These are phyloP conservation scores for Brachionus rubens DNA, from an alignment of 1,140 invertebrate genomes.

Conservation along the genomic window DNA sequence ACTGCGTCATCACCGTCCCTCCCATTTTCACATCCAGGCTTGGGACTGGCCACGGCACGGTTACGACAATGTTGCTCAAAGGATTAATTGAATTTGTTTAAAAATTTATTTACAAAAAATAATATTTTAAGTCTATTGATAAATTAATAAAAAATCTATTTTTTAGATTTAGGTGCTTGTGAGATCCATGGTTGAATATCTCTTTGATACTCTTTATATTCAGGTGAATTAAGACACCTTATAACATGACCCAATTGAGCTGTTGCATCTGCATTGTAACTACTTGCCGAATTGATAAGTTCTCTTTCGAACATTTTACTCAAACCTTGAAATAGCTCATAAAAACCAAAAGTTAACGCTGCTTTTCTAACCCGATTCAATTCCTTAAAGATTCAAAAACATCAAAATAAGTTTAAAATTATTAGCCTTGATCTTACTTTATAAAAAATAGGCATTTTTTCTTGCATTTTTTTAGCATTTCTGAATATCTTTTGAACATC, in stretches of 20 bases:
- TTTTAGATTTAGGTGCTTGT: neutral
- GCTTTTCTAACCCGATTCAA: conserved; percentile 16
- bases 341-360: conserved; percentile 8
- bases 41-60: too few relatives aligned
- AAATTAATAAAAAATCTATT: neutral
- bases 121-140: too few relatives aligned
- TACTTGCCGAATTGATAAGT: neutral
- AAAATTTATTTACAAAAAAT: too few relatives aligned
- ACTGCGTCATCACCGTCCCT: too few relatives aligned
- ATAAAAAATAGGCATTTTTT: conserved; percentile 46
- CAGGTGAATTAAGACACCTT: conserved; percentile 11
- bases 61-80: too few relatives aligned
- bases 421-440: conserved; percentile 26
- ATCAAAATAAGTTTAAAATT: neutral
- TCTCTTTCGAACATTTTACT: conserved; percentile 41
- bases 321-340: conserved; percentile 20
- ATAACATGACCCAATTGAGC: conserved; percentile 30
- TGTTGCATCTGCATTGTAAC: neutral
- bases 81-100: too few relatives aligned
- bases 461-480: conserved; percentile 43
- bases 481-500: conserved; percentile 43
- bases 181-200: conserved; percentile 42
- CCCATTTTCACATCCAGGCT: too few relatives aligned
- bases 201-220: conserved; percentile 27
- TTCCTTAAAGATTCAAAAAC: neutral